A percentile compares a stretch with the other conserved stretches of the same genome.
Evolutionary conservation across 1,140 invertebrate species (phyloP).

Genomic region (Vanessa atalanta): DNA sequence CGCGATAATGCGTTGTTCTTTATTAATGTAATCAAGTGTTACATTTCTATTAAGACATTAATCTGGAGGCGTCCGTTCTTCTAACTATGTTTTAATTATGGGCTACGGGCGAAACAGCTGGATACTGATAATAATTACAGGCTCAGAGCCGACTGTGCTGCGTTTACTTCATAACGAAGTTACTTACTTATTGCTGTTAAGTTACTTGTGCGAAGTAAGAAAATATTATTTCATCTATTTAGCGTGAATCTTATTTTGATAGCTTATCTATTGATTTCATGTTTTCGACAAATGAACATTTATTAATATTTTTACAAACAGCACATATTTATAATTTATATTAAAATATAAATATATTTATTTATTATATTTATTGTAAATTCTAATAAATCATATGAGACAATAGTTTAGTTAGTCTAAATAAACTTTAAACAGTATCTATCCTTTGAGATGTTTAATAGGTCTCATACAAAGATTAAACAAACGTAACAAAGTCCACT

Average conservation of each 20-base stretch:
- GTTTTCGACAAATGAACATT: no score
- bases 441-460: no score
- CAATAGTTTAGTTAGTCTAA: no score
- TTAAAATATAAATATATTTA: no score
- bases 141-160: slow-evolving; percentile 51
- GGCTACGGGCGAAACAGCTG: slow-evolving; percentile 61
- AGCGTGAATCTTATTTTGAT: background rate
- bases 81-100: slow-evolving; percentile 78
- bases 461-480: no score
- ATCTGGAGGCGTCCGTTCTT: slow-evolving; percentile 61
- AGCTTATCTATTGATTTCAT: background rate
- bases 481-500: no score
- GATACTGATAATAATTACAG: slow-evolving; percentile 71
- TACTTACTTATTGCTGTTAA: background rate
- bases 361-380: no score
- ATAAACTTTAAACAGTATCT: no score
- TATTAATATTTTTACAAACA: no score
- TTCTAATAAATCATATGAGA: no score
- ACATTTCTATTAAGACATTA: slow-evolving; percentile 76
- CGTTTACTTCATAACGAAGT: background rate
- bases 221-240: background rate
- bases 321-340: no score
- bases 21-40: slow-evolving; percentile 70
- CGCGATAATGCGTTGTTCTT: slow-evolving; percentile 57
- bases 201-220: background rate